phyloP scores from a whole-genome alignment of 2,113 vertebrate genomes.

The Menura novaehollandiae region DNA sequence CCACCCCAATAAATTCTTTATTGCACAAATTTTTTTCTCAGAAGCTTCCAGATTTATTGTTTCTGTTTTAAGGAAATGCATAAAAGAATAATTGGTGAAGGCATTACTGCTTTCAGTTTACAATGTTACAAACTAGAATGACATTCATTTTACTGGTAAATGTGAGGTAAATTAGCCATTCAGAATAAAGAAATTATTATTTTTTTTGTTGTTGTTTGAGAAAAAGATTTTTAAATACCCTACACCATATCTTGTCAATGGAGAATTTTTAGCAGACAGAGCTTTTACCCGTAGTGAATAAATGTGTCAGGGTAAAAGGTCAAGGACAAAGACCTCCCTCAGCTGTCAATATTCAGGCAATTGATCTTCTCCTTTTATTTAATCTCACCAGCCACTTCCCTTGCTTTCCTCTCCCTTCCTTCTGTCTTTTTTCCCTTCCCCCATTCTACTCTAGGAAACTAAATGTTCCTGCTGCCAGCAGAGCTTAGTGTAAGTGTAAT shows the following conservation, averaged over 20 bases:
- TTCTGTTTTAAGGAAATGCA: not conserved
- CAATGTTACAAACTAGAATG: not conserved
- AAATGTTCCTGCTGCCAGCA: conserved; percentile 65
- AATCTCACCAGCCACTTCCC: conserved; percentile 62
- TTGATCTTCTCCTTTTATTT: conserved; percentile 69
- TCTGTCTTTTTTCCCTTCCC: not conserved
- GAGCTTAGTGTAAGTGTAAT: conserved; percentile 70
- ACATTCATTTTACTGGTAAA: not conserved
- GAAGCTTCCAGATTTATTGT: not conserved
- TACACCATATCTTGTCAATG: not conserved
- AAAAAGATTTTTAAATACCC: not conserved
- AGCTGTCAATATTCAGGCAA: conserved; percentile 67
- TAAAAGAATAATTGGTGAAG: not conserved
- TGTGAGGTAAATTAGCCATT: not conserved
- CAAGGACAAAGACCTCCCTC: conserved; percentile 61
- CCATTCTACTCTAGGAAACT: conserved; percentile 60
- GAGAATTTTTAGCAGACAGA: not conserved
- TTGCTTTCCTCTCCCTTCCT: not conserved
- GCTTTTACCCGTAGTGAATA: conserved; percentile 30
- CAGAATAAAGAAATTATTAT: not conserved
- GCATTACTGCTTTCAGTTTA: not conserved
- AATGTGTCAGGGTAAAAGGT: conserved; percentile 39
- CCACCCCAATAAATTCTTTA: not conserved
- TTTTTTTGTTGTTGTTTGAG: not conserved
- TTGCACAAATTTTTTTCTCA: not conserved